phyloP scores from a whole-genome alignment of 2,113 vertebrate species.

The Dunckerocampus dactyliophorus region DNA sequence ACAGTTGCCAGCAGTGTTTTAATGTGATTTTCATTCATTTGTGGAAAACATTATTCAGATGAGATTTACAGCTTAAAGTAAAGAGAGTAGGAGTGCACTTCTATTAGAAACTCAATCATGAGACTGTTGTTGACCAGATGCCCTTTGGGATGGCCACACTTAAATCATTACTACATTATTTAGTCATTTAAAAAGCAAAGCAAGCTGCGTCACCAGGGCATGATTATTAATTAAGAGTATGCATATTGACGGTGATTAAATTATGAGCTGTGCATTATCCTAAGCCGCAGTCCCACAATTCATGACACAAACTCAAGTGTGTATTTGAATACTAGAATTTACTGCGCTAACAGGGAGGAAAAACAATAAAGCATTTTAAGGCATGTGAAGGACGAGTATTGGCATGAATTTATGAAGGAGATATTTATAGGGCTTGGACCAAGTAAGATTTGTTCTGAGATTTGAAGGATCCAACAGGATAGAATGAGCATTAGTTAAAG shows the following conservation, averaged over 20 bases:
- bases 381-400: slow-evolving; percentile 32
- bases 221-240: neutral
- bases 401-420: slow-evolving; percentile 32
- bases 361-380: neutral
- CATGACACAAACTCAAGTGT: neutral
- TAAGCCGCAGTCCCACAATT: neutral
- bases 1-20: neutral
- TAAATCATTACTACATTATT: neutral
- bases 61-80: neutral
- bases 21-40: slow-evolving; percentile 1
- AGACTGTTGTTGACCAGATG: slow-evolving; percentile 13
- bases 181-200: slow-evolving; percentile 5
- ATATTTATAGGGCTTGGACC: slow-evolving; percentile 9
- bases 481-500: slow-evolving; percentile 34
- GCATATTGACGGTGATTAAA: no score
- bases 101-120: no score
- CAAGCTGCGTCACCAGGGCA: slow-evolving; percentile 1
- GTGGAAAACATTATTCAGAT: neutral
- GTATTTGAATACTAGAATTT: neutral
- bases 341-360: neutral
- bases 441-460: slow-evolving; percentile 24
- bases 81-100: neutral
- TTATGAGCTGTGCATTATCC: no score
- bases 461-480: slow-evolving; percentile 62
- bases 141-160: slow-evolving; percentile 7